These are phyloP conservation scores for Argya squamiceps DNA, from an alignment of 2,797 vertebrate genomes.

Conservation along the genomic window DNA sequence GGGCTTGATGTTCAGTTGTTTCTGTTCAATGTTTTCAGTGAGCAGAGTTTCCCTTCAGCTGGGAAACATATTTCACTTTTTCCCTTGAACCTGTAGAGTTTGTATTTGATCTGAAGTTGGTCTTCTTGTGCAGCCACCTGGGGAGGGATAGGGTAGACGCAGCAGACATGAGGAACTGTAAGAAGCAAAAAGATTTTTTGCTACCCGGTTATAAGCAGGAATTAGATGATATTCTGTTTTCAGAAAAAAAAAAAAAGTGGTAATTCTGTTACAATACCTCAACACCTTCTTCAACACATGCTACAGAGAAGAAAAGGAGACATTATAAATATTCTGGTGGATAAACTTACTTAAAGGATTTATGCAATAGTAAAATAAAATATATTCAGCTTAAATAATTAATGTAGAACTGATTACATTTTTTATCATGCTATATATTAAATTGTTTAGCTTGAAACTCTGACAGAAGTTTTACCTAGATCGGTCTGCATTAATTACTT, in stretches of 20 bases:
- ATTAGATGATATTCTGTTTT: neutral
- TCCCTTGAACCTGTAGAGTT: neutral
- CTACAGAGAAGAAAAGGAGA: neutral
- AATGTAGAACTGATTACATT: neutral
- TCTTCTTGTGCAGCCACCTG: neutral
- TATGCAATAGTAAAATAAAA: neutral
- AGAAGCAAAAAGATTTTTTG: neutral
- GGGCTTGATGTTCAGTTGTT: neutral
- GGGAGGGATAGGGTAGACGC: neutral
- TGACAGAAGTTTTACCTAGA: neutral
- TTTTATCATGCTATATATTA: neutral
- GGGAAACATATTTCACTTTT: neutral
- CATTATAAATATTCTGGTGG: neutral
- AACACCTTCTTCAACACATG: neutral
- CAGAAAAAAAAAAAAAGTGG: neutral
- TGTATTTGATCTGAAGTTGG: neutral
- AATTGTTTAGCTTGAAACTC: neutral
- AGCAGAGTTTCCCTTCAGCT: neutral
- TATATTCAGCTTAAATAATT: neutral
- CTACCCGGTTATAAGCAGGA: neutral
- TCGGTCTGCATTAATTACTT: neutral
- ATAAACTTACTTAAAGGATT: neutral
- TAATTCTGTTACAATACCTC: neutral
- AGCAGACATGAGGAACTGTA: neutral
- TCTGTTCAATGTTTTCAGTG: neutral